A percentile compares a stretch with the other conserved stretches of the same genome.
Conservation (phyloP, 2,888 invertebrate species). For the Camponotus fellah region DNA sequence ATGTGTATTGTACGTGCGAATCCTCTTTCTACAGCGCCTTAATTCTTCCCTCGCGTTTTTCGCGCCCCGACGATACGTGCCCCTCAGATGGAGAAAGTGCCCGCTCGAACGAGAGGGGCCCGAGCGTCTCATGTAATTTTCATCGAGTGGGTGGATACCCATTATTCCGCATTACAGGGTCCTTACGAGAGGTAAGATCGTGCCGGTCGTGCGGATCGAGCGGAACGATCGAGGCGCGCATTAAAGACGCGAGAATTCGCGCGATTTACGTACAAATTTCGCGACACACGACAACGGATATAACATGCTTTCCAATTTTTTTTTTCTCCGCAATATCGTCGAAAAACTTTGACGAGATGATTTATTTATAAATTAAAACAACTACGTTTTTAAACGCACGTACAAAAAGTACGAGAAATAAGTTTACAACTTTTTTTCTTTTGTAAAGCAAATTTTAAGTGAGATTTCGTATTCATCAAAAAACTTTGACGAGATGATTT, state of each 20-base stretch:
- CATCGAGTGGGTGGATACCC: constrained; percentile 78
- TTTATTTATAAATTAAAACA: background rate
- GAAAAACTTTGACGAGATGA: background rate
- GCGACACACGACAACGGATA: constrained; percentile 13
- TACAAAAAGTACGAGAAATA: background rate
- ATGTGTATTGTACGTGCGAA: background rate
- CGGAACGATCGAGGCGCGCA: constrained; percentile 58
- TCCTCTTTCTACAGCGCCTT: constrained; percentile 30
- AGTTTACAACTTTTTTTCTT: background rate
- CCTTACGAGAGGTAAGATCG: constrained; percentile 69
- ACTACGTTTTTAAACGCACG: background rate
- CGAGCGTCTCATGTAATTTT: constrained; percentile 75
- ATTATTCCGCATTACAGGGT: constrained; percentile 77
- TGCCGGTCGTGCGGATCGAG: constrained; percentile 55
- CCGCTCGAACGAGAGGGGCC: constrained; percentile 51
- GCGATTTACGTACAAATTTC: constrained; percentile 42
- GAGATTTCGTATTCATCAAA: no score
- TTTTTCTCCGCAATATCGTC: background rate
- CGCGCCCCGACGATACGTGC: constrained; percentile 36
- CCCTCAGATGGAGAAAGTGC: constrained; percentile 38
- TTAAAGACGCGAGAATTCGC: constrained; percentile 46
- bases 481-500: no score
- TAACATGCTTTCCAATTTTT: background rate
- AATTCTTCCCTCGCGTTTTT: constrained; percentile 37
- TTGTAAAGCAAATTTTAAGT: background rate